Base-by-base conservation (phyloP, 2,113 vertebrate species). In the Hypanus sabinus region DNA sequence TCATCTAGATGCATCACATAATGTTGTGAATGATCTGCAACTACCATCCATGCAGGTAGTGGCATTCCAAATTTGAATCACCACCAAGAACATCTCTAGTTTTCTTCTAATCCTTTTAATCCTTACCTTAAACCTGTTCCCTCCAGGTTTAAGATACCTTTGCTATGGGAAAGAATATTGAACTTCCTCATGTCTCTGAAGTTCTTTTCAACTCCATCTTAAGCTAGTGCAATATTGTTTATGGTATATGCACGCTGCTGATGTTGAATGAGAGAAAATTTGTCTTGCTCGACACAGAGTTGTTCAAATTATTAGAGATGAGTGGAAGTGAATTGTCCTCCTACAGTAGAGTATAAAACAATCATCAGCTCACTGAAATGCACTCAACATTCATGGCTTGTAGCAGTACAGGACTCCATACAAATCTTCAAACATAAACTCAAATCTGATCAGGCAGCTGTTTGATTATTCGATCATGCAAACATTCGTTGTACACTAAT, bases 391-490 rank as follows among this genome's bases (percentile, higher is more conserved):
- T 73, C 70, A 73, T 75, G 46, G 70, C 68, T 55, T 73, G 22
- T 22, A 93, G 70, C 68, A 93, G 0, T 73, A 73, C 91, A 73
- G 60, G 33, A 73, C 36, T 93, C 24, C 73, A 20, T 11, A 36
- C 65, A 93, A 93, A 73, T 73, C 91, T 93, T 46, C 33, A 75
- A 93, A 93, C 70, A 73, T 46, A 46, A 93, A 93, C 91, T 46
- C 55, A 93, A 93, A 71, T 93, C 91, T 93, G 91, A 93, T 93
- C 68, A 73, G 71, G 91, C 91, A 93, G 68, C 38, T 73, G 70
- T 75, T 73, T 90, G 85, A 90, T 90, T 90, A 90, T 90, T 90
- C 85, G n/a, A 90, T 90, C 85, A 90, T 90, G 60, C 85, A 90
- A 90, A 93, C 36, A 73, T 93, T 93, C 38, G 70, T 93, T 93